These are phyloP conservation scores for Coptodon bakossiorum DNA, from an alignment of 2,113 vertebrate species.

Conservation along the genomic window DNA sequence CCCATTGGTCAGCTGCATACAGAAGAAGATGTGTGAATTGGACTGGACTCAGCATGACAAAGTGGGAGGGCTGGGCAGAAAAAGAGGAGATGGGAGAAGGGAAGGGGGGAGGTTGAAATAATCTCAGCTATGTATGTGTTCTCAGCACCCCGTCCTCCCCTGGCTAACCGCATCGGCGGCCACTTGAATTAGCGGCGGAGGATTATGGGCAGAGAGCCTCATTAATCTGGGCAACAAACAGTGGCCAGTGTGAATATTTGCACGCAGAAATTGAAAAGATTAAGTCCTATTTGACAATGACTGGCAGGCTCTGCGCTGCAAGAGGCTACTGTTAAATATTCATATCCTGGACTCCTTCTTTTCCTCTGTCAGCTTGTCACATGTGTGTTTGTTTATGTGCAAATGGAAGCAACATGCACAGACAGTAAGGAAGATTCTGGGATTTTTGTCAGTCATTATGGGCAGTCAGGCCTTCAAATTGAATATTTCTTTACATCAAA, in stretches of 20 bases:
- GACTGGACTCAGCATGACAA: slow-evolving; percentile 5
- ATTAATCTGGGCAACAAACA: slow-evolving; percentile 99
- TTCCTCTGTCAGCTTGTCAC: not conserved
- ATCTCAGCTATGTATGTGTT: slow-evolving; percentile 79
- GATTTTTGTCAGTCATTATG: not conserved
- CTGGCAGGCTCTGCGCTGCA: slow-evolving; percentile 88
- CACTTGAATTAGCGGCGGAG: slow-evolving; percentile 99
- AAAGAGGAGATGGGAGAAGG: not conserved
- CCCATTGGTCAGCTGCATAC: not conserved
- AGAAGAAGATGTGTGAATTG: not conserved
- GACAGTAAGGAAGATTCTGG: not conserved
- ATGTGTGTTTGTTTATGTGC: not conserved
- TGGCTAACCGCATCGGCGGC: slow-evolving; percentile 80
- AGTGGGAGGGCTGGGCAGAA: not conserved
- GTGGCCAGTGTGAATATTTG: slow-evolving; percentile 99
- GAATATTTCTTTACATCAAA: not conserved
- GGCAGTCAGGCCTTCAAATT: not conserved
- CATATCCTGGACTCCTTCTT: slow-evolving; percentile 80
- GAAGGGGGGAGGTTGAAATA: slow-evolving; percentile 51
- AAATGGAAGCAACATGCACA: slow-evolving; percentile 3
- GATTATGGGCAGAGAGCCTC: slow-evolving; percentile 96
- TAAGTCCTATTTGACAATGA: slow-evolving; percentile 99
- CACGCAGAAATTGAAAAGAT: slow-evolving; percentile 99
- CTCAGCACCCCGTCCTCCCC: slow-evolving; percentile 76
- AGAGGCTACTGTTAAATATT: slow-evolving; percentile 99